phyloP scores from a whole-genome alignment of 2,797 vertebrate genomes.

The Gadopsis marmoratus region DNA sequence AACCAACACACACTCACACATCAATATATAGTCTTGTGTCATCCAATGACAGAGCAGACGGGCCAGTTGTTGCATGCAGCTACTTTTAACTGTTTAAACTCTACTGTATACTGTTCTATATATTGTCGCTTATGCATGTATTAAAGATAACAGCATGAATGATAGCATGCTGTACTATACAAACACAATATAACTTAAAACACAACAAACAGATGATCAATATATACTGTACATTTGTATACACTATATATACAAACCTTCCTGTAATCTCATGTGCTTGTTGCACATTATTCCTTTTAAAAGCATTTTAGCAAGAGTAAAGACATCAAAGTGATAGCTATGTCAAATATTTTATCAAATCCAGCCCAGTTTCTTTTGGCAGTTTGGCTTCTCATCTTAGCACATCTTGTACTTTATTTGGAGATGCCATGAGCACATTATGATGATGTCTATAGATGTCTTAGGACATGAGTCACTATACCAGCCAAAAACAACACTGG shows the following conservation, averaged over 20 bases:
- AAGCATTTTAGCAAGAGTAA: not conserved
- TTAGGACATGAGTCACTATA: slow-evolving; percentile 20
- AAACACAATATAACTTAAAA: not conserved
- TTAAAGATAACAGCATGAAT: not conserved
- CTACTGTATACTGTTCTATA: not conserved
- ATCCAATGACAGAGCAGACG: slow-evolving; percentile 60
- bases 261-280: not conserved
- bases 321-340: not conserved
- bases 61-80: slow-evolving; percentile 9
- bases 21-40: slow-evolving; percentile 73
- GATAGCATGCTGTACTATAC: not conserved
- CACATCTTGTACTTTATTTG: slow-evolving; percentile 4
- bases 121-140: not conserved
- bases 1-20: slow-evolving; percentile 36
- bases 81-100: slow-evolving; percentile 28
- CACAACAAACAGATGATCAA: not conserved
- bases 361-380: not conserved
- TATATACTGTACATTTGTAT: not conserved
- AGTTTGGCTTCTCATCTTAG: not conserved
- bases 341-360: not conserved
- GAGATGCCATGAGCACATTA: not conserved
- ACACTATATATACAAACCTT: not conserved
- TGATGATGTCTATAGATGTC: not conserved
- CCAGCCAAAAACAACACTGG: slow-evolving; percentile 10
- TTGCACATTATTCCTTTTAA: not conserved